Evolutionary conservation across 1,140 invertebrate genomes (phyloP).

Genomic region (Atta colombica): DNA sequence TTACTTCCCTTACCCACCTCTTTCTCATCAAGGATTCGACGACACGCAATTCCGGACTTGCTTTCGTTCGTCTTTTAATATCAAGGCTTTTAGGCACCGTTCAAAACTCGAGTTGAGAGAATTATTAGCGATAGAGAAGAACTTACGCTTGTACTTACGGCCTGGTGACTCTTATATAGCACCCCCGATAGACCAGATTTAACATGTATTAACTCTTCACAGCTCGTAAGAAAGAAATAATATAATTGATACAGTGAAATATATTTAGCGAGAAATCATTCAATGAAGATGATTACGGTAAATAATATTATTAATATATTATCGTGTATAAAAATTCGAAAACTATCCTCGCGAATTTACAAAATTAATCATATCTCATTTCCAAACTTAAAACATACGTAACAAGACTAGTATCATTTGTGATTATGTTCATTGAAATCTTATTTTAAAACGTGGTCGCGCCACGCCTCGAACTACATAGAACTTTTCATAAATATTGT

Average conservation of each 20-base stretch:
- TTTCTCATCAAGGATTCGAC: slow-evolving; percentile 58
- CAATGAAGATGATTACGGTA: background rate
- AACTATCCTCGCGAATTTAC: background rate
- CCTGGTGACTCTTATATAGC: slow-evolving; percentile 45
- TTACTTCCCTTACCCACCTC: slow-evolving; percentile 4
- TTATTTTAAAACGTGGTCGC: slow-evolving; percentile 14
- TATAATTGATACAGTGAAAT: background rate
- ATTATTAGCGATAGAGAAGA: slow-evolving; percentile 68
- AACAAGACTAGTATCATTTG: slow-evolving; percentile 46
- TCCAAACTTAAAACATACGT: slow-evolving; percentile 38
- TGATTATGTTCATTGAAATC: slow-evolving; percentile 39
- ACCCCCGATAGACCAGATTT: slow-evolving; percentile 56
- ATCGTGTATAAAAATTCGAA: background rate
- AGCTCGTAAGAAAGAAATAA: slow-evolving; percentile 42
- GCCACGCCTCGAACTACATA: background rate
- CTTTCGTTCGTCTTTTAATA: slow-evolving; percentile 65
- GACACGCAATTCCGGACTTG: slow-evolving; percentile 78
- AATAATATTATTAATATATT: slow-evolving; percentile 15
- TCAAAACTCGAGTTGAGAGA: slow-evolving; percentile 69
- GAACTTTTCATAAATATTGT: slow-evolving; percentile 37
- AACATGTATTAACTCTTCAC: slow-evolving; percentile 44
- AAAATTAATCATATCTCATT: slow-evolving; percentile 40
- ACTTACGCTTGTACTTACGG: slow-evolving; percentile 66
- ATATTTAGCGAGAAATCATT: background rate
- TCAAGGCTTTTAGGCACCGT: slow-evolving; percentile 74